Conservation (phyloP, 2,797 vertebrate genomes). For the Anabacerthia variegaticeps region DNA sequence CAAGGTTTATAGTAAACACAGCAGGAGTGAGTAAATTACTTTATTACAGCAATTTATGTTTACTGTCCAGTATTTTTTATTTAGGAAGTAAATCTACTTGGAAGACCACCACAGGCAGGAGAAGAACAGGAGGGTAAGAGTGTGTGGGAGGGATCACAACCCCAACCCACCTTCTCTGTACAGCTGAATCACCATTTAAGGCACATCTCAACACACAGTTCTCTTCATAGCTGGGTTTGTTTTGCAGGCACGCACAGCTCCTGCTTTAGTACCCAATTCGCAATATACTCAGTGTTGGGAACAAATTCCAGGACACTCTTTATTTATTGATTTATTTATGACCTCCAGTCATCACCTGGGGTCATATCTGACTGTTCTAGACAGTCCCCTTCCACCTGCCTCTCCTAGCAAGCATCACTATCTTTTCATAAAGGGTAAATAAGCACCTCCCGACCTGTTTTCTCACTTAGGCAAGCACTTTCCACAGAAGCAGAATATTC, state of each 20-base stretch:
- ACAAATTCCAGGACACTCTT: background rate
- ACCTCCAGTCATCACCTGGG: background rate
- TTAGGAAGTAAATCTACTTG: background rate
- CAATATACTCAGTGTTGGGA: background rate
- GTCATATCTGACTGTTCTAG: background rate
- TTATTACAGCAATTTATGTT: background rate
- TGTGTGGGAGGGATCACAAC: background rate
- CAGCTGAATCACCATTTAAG: background rate
- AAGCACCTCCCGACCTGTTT: background rate
- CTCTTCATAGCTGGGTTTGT: background rate
- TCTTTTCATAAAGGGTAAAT: background rate
- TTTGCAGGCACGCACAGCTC: background rate
- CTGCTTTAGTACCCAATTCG: background rate
- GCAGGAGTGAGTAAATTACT: background rate
- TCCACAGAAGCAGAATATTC: background rate
- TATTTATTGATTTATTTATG: background rate
- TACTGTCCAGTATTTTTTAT: background rate
- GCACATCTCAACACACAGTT: background rate
- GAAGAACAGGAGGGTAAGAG: background rate
- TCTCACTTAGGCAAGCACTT: background rate
- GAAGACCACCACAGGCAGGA: background rate
- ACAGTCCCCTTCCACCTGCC: background rate
- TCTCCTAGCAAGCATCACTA: background rate
- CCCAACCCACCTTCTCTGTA: accelerated
- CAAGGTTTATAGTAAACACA: background rate